Percentiles rank a stretch among this genome's conserved stretches.
Conservation (phyloP, 2,797 vertebrate genomes). For the Podarcis lilfordi region DNA sequence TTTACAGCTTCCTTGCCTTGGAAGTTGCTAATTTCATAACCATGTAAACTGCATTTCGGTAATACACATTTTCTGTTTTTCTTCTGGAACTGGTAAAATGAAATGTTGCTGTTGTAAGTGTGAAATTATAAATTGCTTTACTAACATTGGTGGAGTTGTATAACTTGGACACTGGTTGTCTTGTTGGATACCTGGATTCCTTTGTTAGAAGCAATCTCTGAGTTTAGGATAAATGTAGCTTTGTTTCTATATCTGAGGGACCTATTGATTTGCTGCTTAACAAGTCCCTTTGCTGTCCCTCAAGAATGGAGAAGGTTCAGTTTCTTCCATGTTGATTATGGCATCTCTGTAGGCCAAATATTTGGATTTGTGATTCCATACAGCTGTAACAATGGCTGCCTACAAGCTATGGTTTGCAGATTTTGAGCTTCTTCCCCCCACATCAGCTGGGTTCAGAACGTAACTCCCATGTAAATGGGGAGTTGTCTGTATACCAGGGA, state of each 20-base stretch:
- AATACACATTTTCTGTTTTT: slow-evolving; percentile 19
- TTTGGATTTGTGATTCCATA: background rate
- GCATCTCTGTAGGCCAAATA: too few species aligned
- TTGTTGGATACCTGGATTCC: background rate
- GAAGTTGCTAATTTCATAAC: slow-evolving; percentile 32
- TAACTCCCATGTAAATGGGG: too few species aligned
- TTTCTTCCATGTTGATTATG: background rate
- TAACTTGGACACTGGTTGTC: background rate
- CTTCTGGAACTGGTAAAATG: slow-evolving; percentile 21
- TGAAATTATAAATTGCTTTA: slow-evolving; percentile 14
- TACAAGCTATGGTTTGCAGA: background rate
- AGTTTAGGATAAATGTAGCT: background rate
- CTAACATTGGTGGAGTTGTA: background rate
- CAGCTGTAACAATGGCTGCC: background rate
- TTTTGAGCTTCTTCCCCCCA: too few species aligned
- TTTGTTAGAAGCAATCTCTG: background rate
- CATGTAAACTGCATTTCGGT: slow-evolving; percentile 24
- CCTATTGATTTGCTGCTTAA: background rate
- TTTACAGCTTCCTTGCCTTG: slow-evolving; percentile 31
- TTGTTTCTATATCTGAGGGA: background rate
- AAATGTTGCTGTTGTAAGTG: slow-evolving; percentile 20
- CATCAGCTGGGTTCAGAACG: too few species aligned
- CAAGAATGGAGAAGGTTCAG: background rate
- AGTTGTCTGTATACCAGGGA: too few species aligned
- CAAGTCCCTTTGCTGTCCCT: background rate